Percentiles rank a stretch among this genome's conserved stretches.
phyloP scores from a whole-genome alignment of 2,113 vertebrate species.

The Chaetorhynchus papuensis region DNA sequence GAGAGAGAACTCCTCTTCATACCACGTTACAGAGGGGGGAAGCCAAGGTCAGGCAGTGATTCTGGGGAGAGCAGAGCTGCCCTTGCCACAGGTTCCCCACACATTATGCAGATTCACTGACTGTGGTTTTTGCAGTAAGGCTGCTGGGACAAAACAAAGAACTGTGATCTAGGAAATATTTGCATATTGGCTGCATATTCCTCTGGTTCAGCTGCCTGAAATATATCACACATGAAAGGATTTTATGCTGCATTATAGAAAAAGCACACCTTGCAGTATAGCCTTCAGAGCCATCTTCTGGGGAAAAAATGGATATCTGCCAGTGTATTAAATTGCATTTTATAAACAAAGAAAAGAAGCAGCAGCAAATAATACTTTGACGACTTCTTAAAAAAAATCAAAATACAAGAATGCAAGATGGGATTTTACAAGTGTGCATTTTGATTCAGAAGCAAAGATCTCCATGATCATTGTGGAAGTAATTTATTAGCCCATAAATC shows the following conservation, averaged over 20 bases:
- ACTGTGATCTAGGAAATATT: not conserved
- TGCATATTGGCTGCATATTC: not conserved
- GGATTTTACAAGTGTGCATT: not conserved
- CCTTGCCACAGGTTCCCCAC: not conserved
- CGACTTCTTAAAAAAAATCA: not conserved
- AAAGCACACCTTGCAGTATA: not conserved
- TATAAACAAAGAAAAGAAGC: not conserved
- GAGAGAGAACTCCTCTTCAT: not conserved
- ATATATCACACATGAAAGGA: not conserved
- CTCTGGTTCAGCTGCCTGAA: not conserved
- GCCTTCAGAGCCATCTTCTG: not conserved
- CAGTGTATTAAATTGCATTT: not conserved
- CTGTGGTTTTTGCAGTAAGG: not conserved
- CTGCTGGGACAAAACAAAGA: not conserved
- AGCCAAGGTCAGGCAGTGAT: not conserved
- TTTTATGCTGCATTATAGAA: not conserved
- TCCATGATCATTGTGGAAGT: not conserved
- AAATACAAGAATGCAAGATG: not conserved
- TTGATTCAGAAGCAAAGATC: not conserved
- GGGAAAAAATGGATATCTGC: not conserved
- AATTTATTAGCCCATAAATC: not conserved
- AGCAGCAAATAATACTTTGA: not conserved
- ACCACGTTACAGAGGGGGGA: fast-evolving
- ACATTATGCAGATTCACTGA: not conserved
- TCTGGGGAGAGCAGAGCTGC: not conserved